Evolutionary conservation across 2,888 invertebrate genomes (phyloP), one percentile per base, ranked within the genome.

Genomic region (Dolomedes plantarius): DNA sequence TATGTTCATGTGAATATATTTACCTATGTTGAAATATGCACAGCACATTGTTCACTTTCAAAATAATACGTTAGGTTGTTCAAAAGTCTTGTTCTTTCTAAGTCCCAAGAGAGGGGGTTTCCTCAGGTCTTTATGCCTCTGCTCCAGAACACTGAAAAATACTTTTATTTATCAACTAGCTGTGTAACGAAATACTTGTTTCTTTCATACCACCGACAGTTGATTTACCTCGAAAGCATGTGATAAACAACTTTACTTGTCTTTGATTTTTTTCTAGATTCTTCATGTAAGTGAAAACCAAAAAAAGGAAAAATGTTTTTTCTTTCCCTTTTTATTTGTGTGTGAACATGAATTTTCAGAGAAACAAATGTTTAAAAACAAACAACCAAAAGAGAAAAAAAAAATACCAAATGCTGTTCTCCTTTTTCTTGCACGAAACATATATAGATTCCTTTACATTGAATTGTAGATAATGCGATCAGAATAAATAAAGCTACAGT

Each of bases 381-480:
- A 65, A 29, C 28, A 7, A 56, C 23, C 56, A 56, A 11, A 56
- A 56, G 56, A 3, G 3, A 11, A 56, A 56, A 56, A 23, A 56
- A 23, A 56, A 56, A 16, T 56, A 56, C 56, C 56, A 82, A 82
- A 75, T 82, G 76, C 73, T 85, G 83, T 85, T 77, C 72, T 85
- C 83, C 77, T 77, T 72, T 83, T 85, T 85, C 83, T 85, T 85
- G 83, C 83, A 85, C 83, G 83, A 85, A 77, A 85, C 77, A 85
- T 77, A 85, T 78, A 85, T 77, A 77, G 56, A 56, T 56, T 77
- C 83, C 83, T 85, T 85, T 85, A 77, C 76, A 85, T 77, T 85
- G 83, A 85, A 85, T 85, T 85, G 77, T 85, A 85, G 83, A 85
- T 85, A 85, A 71, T 72, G 83, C 83, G 83, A 78, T 85, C 72